These are phyloP conservation scores for Macaria notata DNA, from an alignment of 2,888 invertebrate species.

Conservation along the genomic window DNA sequence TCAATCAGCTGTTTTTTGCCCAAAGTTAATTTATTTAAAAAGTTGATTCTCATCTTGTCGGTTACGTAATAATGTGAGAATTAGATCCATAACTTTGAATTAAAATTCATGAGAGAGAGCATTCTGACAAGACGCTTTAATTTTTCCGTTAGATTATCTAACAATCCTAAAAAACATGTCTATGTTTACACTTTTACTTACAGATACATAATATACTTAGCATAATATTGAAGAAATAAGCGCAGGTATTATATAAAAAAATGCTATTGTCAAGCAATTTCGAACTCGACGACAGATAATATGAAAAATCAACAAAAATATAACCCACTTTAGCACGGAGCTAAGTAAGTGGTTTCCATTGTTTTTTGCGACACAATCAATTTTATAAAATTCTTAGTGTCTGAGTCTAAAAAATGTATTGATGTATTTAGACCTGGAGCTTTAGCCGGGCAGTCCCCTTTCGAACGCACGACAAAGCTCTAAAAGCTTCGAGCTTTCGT, in stretches of 20 bases:
- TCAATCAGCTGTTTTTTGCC: slow-evolving; percentile 16
- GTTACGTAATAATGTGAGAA: slow-evolving; percentile 24
- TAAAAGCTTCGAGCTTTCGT: slow-evolving; percentile 45
- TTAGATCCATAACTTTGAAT: slow-evolving; percentile 15
- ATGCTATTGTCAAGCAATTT: not conserved
- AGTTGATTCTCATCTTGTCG: slow-evolving; percentile 12
- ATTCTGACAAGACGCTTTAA: slow-evolving; percentile 3
- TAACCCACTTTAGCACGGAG: slow-evolving; percentile 25
- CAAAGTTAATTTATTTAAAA: slow-evolving; percentile 15
- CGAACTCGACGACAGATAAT: slow-evolving; percentile 16
- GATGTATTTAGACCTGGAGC: slow-evolving; percentile 21
- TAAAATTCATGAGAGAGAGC: slow-evolving; percentile 19
- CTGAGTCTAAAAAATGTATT: slow-evolving; percentile 11
- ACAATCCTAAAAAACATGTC: not conserved
- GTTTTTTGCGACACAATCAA: slow-evolving; percentile 20
- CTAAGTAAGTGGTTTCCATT: slow-evolving; percentile 22
- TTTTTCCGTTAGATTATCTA: slow-evolving; percentile 24
- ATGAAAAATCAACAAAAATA: slow-evolving; percentile 25
- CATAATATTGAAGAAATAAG: not conserved
- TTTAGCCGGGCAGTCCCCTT: slow-evolving; percentile 49
- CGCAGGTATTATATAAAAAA: too few relatives aligned
- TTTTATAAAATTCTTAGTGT: slow-evolving; percentile 7
- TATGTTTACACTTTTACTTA: slow-evolving; percentile 13
- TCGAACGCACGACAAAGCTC: slow-evolving; percentile 25
- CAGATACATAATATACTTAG: not conserved